Evolutionary conservation across 2,888 invertebrate species (phyloP), one percentile per base, ranked within the genome.

Genomic region (Carcina quercana): DNA sequence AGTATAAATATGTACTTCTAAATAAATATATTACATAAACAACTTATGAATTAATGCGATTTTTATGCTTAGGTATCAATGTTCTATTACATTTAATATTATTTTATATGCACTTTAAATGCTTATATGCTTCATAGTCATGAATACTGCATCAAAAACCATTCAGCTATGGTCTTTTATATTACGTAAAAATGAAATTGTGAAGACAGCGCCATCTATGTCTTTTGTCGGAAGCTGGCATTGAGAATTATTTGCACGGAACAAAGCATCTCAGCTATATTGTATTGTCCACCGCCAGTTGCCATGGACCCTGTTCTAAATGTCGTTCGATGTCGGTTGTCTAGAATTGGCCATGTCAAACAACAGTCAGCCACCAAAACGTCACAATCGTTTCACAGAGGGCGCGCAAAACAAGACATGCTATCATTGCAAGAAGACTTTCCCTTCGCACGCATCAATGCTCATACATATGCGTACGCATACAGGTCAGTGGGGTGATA

Each of bases 381-480:
- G 84, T 76, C 85, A 84, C 76, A 85, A 85, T 76, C 80, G 83
- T 80, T 82, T 83, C 79, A 80, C 85, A 72, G 76, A 82, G 67
- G 86, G 85, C 62, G 75, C 70, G 58, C 79, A 85, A 59, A 86
- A 80, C 66, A 88, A 88, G 74, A 80, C 76, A 42, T 92, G 92
- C 71, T 69, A 86, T 52, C 86, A 88, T 38, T 92, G 92, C 78
- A 87, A 88, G 63, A 92, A 92, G 74, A 85, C 85, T 45, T 92
- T 92, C 75, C 91, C 92, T 35, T 92, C 92, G 32, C 90, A 91
- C 65, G 91, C 91, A 32, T 91, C 91, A 35, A 91, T 92, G 91
- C 84, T 91, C 38, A 91, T 92, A 53, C 92, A 92, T 63, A 87
- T 89, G 70, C 82, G 91, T 52, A 91, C 91, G 17, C 92, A 92